A percentile compares a stretch with the other conserved stretches of the same genome.
Conservation (phyloP, 2,113 vertebrate species). For the Polypterus bichir region DNA sequence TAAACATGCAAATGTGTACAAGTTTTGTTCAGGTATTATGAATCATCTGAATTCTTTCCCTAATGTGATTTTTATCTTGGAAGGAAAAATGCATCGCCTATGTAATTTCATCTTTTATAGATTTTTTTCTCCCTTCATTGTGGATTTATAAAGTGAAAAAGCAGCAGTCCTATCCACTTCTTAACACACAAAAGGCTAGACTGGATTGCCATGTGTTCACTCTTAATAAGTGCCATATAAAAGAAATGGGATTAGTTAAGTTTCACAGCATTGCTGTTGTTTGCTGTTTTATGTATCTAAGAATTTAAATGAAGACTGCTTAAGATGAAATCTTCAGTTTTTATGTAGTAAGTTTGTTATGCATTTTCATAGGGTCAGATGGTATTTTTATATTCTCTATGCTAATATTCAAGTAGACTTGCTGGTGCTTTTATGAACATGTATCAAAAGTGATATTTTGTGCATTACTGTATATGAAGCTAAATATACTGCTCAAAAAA, state of each 20-base stretch:
- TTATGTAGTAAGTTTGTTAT: too few species aligned
- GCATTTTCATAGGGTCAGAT: too few species aligned
- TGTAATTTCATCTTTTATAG: constrained; percentile 16
- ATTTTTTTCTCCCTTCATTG: constrained; percentile 4
- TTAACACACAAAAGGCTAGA: constrained; percentile 2
- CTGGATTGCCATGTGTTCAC: background rate
- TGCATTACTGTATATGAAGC: too few species aligned
- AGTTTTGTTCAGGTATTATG: constrained; percentile 1
- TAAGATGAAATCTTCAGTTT: too few species aligned
- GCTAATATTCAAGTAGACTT: too few species aligned
- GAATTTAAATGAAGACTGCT: too few species aligned
- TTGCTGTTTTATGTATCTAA: background rate
- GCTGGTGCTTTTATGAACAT: too few species aligned
- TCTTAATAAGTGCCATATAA: background rate
- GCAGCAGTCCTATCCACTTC: background rate
- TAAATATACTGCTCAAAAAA: too few species aligned
- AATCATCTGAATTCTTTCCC: constrained; percentile 7
- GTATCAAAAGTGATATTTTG: too few species aligned
- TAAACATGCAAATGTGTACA: constrained; percentile 14
- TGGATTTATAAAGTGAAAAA: constrained; percentile 8
- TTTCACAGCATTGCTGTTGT: constrained; percentile 1
- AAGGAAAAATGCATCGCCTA: background rate
- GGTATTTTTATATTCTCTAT: too few species aligned
- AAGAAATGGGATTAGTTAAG: background rate
- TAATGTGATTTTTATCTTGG: background rate